Base-by-base conservation (phyloP, 2,797 vertebrate genomes). In the Sebastes cheni region DNA sequence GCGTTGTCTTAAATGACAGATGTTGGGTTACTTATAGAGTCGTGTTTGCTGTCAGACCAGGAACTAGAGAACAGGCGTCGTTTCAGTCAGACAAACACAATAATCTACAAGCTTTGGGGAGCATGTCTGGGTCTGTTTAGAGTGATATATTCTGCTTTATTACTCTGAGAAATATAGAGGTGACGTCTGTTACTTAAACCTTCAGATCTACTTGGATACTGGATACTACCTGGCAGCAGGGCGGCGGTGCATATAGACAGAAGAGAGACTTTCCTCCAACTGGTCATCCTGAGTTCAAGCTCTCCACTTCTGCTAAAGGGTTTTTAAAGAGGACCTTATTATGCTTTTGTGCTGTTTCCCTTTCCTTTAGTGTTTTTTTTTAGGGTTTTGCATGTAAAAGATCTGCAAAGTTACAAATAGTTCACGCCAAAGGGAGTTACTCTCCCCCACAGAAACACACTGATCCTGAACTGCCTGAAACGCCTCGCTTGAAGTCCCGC, bases 1-100 rank as follows among this genome's bases (percentile, higher is more conserved):
- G 29, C 60, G 7, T 77, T 71, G 25, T 27, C 54, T 55, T 39
- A 54, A 82, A 81, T 80, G 66, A 79, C 36, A 72, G 23, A 30
- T 13, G 16, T 67, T 5, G 8, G 30, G 36, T 80, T 71, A 30
- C 11, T 59, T 76, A 60, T 18, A 27, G 67, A 59, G 30, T 67
- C 39, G n/a, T 59, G 13, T 66, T 27, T 30, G 50, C 69, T 82
- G 46, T 78, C 52, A 32, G 27, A 55, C 50, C 29, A 20, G 29
- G 20, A 55, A 52, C 13, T 54, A 56, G 39, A 65, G 30, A 64
- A 55, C 54, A 73, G 16, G 58, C 23, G 12, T 71, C 52, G 50
- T 36, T 50, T 60, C 42, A 65, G 30, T 67, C 18, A 54, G 25
- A 72, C 18, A 27, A 72, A 68, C 18, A 0, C 2, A 42, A 22